phyloP scores from a whole-genome alignment of 1,140 invertebrate species.

The Aphaenogaster rudis region DNA sequence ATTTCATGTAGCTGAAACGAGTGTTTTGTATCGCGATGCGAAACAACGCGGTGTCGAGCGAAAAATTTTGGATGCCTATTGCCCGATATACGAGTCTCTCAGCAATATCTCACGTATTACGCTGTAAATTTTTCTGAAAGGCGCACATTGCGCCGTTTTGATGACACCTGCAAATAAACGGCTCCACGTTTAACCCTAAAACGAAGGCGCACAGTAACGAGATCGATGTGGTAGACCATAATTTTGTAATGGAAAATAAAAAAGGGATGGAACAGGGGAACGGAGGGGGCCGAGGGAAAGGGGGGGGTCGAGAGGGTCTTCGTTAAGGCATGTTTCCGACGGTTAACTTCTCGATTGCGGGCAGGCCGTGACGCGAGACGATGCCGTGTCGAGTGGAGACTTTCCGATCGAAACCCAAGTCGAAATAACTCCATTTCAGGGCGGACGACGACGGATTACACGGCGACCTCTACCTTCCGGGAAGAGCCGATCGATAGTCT shows the following conservation, averaged over 20 bases:
- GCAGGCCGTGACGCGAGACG: constrained; percentile 54
- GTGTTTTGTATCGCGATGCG: neutral
- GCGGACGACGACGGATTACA: constrained; percentile 76
- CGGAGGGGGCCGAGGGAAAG: neutral
- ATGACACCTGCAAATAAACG: neutral
- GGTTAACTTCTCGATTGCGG: constrained; percentile 70
- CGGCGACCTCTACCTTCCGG: constrained; percentile 75
- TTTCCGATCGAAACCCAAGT: constrained; percentile 74
- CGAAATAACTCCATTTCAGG: constrained; percentile 80
- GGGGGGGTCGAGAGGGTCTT: constrained; percentile 19
- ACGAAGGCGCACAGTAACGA: constrained; percentile 15
- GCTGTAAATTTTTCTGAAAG: neutral
- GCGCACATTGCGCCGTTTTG: neutral
- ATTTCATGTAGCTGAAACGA: neutral
- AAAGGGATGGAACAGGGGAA: neutral
- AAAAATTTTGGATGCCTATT: neutral
- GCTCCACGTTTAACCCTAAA: neutral
- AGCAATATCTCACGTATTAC: neutral
- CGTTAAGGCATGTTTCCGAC: constrained; percentile 58
- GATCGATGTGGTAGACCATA: constrained; percentile 4
- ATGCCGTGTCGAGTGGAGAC: constrained; percentile 56
- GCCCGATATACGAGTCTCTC: neutral
- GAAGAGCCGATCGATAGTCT: constrained; percentile 81
- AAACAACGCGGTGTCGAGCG: neutral
- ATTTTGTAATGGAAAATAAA: constrained; percentile 22